A percentile compares a stretch with the other conserved stretches of the same genome.
Conservation (phyloP, 2,888 invertebrate genomes). For the Aleiodes alternator region DNA sequence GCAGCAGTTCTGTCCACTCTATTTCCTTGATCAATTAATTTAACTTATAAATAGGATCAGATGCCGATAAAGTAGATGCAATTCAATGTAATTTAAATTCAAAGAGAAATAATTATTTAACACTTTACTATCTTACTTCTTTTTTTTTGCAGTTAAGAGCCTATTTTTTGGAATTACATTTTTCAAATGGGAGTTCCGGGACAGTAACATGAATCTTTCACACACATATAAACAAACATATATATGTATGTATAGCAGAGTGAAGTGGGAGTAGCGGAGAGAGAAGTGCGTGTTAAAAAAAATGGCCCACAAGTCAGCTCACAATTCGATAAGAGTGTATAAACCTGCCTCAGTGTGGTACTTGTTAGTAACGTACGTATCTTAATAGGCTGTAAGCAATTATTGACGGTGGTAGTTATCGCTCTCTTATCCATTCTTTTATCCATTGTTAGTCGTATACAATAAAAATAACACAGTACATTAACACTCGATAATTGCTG, state of each 20-base stretch:
- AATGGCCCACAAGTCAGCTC: slow-evolving; percentile 30
- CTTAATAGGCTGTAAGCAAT: slow-evolving; percentile 56
- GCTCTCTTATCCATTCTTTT: slow-evolving; percentile 18
- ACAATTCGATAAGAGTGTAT: slow-evolving; percentile 45
- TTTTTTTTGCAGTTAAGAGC: neutral
- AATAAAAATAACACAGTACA: neutral
- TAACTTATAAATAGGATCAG: neutral
- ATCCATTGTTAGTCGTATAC: slow-evolving; percentile 30
- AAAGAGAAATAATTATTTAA: slow-evolving; percentile 15
- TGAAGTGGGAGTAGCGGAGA: neutral
- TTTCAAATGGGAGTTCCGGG: neutral
- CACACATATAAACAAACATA: too few species aligned
- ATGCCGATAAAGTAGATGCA: slow-evolving; percentile 6
- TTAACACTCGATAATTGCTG: slow-evolving; percentile 40
- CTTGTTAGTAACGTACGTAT: slow-evolving; percentile 48
- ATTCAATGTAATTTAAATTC: slow-evolving; percentile 10
- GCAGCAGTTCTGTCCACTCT: neutral
- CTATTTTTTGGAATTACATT: too few species aligned
- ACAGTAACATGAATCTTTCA: slow-evolving; percentile 17
- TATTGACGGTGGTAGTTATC: slow-evolving; percentile 53
- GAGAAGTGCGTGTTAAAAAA: slow-evolving; percentile 44
- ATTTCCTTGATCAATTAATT: slow-evolving; percentile 19
- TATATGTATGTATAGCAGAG: too few species aligned
- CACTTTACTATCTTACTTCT: neutral
- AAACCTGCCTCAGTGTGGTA: slow-evolving; percentile 36